Evolutionary conservation across 1,140 invertebrate genomes (phyloP).

Genomic region (Antheraea mylitta): DNA sequence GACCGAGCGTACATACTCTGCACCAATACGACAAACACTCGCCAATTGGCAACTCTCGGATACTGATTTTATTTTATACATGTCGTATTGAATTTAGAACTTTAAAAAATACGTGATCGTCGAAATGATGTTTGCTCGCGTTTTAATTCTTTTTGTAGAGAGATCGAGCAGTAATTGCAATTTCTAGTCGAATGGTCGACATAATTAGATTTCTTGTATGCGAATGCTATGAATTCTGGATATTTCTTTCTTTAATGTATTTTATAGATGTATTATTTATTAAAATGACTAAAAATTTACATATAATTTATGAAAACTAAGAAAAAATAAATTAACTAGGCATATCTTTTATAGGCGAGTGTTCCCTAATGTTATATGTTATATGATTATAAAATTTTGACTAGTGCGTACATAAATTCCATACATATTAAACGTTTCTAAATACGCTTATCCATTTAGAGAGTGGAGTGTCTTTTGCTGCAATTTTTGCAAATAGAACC

Average conservation of each 20-base stretch:
- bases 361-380: no score
- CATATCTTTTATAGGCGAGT: no score
- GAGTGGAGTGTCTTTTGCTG: no score
- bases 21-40: constrained; percentile 57
- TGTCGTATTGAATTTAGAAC: constrained; percentile 32
- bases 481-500: no score
- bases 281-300: no score
- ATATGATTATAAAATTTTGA: no score
- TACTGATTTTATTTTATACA: constrained; percentile 45
- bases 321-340: no score
- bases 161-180: not conserved
- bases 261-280: no score
- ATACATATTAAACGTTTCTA: no score
- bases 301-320: no score
- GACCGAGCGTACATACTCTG: constrained; percentile 27
- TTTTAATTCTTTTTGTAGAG: not conserved
- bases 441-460: no score
- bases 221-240: not conserved
- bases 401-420: no score
- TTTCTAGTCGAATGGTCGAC: not conserved
- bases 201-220: not conserved
- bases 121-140: not conserved
- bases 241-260: not conserved
- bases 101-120: not conserved
- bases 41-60: constrained; percentile 49